Evolutionary conservation across 2,113 vertebrate species (phyloP).

Genomic region (Stigmatopora argus): DNA sequence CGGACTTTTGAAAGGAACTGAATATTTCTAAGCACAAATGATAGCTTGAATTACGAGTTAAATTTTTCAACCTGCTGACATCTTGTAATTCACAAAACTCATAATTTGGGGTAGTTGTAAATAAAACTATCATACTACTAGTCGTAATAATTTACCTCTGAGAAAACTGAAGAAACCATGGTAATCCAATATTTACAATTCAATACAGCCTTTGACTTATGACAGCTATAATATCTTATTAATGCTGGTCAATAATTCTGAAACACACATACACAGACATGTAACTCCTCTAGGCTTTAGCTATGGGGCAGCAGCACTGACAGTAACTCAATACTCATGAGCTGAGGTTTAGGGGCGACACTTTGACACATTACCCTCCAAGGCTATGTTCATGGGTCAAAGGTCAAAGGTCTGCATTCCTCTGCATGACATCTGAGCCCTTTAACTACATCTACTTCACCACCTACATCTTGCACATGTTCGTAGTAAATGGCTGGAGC

Average conservation of each 20-base stretch:
- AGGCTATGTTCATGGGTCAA: slow-evolving; percentile 59
- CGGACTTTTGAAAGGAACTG: no score
- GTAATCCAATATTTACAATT: background rate
- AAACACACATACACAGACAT: slow-evolving; percentile 27
- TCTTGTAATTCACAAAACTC: background rate
- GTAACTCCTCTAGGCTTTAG: slow-evolving; percentile 50
- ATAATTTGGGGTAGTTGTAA: background rate
- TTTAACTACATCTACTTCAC: slow-evolving; percentile 18
- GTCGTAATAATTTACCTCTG: background rate
- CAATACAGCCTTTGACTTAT: slow-evolving; percentile 11
- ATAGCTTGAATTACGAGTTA: no score
- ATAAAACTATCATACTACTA: background rate
- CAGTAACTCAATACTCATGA: slow-evolving; percentile 49
- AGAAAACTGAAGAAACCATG: background rate
- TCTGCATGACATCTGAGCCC: slow-evolving; percentile 51
- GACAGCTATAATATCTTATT: slow-evolving; percentile 23
- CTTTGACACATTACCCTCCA: slow-evolving; percentile 60
- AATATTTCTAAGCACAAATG: no score
- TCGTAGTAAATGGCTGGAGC: slow-evolving; percentile 39
- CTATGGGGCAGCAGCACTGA: slow-evolving; percentile 49
- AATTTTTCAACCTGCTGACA: no score
- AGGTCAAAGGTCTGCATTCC: slow-evolving; percentile 61
- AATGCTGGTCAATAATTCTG: slow-evolving; percentile 31
- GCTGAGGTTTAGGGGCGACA: slow-evolving; percentile 51
- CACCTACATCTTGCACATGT: slow-evolving; percentile 27